These are phyloP conservation scores for Doryteuthis pealeii DNA, from an alignment of 1,140 invertebrate species.

Conservation along the genomic window DNA sequence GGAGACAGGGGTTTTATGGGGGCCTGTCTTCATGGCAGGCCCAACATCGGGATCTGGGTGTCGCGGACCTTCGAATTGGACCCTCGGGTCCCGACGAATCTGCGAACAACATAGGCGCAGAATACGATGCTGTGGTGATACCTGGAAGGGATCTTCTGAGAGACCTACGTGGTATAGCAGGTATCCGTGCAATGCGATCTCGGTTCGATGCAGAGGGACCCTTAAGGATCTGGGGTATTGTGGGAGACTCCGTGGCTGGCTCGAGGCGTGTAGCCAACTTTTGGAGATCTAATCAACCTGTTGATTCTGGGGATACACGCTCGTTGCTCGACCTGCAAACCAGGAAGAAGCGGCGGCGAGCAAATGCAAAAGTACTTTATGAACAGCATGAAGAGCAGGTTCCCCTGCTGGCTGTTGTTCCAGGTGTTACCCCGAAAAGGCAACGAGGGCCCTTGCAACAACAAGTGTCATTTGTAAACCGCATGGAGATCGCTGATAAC, in stretches of 20 bases:
- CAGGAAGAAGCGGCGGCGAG: background rate
- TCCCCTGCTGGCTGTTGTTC: background rate
- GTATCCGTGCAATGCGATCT: too few relatives aligned
- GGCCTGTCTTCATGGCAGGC: background rate
- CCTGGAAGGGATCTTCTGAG: too few relatives aligned
- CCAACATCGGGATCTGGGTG: background rate
- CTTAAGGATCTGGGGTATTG: too few relatives aligned
- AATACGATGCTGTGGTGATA: background rate
- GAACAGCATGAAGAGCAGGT: background rate
- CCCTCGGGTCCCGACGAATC: background rate
- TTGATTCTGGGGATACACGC: conserved; percentile 9
- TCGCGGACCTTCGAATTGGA: background rate
- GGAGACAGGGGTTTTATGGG: background rate
- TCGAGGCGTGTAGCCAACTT: background rate
- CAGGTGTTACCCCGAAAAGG: background rate
- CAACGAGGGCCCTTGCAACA: background rate
- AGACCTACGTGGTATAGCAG: too few relatives aligned
- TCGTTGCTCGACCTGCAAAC: conserved; percentile 4
- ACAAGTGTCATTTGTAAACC: background rate
- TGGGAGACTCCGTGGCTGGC: too few relatives aligned
- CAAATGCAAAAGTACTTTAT: background rate
- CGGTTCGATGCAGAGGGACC: too few relatives aligned
- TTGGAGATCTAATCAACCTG: conserved; percentile 13
- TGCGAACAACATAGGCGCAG: background rate
- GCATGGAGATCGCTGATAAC: too few relatives aligned